These are phyloP conservation scores for Phymanthus crucifer DNA, from an alignment of 92 coral and sea anemone genomes.

Conservation along the genomic window DNA sequence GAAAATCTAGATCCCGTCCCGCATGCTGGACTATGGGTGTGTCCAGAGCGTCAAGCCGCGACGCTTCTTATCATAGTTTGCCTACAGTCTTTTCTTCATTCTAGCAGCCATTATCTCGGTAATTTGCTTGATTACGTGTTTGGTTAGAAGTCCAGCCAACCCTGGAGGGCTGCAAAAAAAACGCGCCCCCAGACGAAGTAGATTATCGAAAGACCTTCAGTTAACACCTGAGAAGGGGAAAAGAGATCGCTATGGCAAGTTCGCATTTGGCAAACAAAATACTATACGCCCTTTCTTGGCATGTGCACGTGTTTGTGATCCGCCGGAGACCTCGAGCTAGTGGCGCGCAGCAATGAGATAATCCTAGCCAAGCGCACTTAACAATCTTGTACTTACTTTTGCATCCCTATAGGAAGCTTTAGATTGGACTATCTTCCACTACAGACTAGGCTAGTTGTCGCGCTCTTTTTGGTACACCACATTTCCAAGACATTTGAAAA, in stretches of 20 bases:
- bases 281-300: neutral
- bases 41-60: neutral
- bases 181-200: neutral
- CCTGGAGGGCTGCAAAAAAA: neutral
- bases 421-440: too few species aligned
- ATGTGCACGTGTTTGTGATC: neutral
- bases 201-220: neutral
- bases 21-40: neutral
- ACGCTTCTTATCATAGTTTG: neutral
- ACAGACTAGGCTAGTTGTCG: too few species aligned
- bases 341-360: neutral
- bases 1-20: neutral
- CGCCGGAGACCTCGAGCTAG: neutral
- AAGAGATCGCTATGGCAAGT: neutral
- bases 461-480: too few species aligned
- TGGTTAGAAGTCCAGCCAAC: neutral
- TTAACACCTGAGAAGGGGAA: slow-evolving; percentile 1
- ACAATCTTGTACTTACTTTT: too few species aligned
- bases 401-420: too few species aligned
- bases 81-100: too few species aligned
- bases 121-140: neutral
- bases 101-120: neutral
- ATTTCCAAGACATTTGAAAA: too few species aligned
- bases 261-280: slow-evolving; percentile 3
- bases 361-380: too few species aligned